Percentiles rank a stretch among this genome's conserved stretches.
Conservation (phyloP, 2,888 invertebrate genomes). For the Eupithecia pulchellata region DNA sequence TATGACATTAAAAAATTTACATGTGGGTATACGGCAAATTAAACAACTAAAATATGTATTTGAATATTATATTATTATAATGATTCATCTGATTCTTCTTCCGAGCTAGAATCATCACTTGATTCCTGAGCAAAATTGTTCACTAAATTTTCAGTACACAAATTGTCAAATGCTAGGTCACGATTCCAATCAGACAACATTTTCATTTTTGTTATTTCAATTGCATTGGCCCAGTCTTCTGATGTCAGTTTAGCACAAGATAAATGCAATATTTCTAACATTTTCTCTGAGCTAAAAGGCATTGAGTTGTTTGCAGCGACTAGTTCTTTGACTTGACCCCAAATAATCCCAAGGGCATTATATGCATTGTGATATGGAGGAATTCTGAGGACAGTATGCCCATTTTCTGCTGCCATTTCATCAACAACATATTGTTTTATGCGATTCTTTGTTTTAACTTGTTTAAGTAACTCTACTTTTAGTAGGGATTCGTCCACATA, state of each 20-base stretch:
- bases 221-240: background rate
- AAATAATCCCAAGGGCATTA: background rate
- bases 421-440: background rate
- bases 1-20: background rate
- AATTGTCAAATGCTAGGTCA: background rate
- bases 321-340: background rate
- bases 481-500: background rate
- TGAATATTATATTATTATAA: background rate
- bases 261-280: background rate
- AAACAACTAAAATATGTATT: background rate
- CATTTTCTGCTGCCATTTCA: slow-evolving; percentile 5
- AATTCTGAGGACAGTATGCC: slow-evolving; percentile 11
- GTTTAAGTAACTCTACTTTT: background rate
- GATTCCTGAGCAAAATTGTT: background rate
- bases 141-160: background rate
- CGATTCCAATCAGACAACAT: slow-evolving; percentile 1
- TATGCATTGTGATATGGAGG: background rate
- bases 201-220: slow-evolving; percentile 1
- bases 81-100: background rate
- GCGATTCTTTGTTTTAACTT: background rate
- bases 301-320: background rate
- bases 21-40: background rate
- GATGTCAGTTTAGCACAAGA: background rate
- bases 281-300: background rate
- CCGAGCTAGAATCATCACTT: background rate